Evolutionary conservation across 1,140 invertebrate genomes (phyloP).

Genomic region (Tetramorium simillimum): DNA sequence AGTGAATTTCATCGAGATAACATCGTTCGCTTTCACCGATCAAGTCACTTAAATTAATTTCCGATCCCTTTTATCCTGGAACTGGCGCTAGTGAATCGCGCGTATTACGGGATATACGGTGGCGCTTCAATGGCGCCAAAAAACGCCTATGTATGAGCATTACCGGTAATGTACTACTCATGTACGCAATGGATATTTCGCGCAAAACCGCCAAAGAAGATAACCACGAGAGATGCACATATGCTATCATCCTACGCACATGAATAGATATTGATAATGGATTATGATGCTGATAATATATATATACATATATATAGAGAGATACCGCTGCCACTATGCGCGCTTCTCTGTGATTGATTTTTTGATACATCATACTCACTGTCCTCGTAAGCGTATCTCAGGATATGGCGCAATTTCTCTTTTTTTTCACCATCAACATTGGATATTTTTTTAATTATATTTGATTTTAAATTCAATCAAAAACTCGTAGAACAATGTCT

Average conservation of each 20-base stretch:
- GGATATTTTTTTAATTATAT: background rate
- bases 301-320: no score
- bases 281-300: constrained; percentile 38
- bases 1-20: constrained; percentile 40
- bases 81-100: constrained; percentile 6
- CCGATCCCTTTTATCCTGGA: constrained; percentile 41
- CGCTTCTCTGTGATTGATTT: background rate
- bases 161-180: constrained; percentile 45
- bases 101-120: constrained; percentile 15
- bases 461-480: background rate
- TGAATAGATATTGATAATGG: constrained; percentile 45
- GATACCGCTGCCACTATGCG: background rate
- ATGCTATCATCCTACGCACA: constrained; percentile 19
- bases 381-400: background rate
- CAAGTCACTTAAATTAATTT: constrained; percentile 56
- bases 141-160: constrained; percentile 44
- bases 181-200: constrained; percentile 17
- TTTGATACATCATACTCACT: background rate
- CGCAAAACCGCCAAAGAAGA: constrained; percentile 32
- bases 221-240: constrained; percentile 19
- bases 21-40: constrained; percentile 36
- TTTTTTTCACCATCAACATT: background rate
- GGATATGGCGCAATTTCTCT: background rate
- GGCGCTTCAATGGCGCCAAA: constrained; percentile 27
- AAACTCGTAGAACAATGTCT: background rate